Evolutionary conservation across 2,888 invertebrate species (phyloP).

Genomic region (Germaria angustata): DNA sequence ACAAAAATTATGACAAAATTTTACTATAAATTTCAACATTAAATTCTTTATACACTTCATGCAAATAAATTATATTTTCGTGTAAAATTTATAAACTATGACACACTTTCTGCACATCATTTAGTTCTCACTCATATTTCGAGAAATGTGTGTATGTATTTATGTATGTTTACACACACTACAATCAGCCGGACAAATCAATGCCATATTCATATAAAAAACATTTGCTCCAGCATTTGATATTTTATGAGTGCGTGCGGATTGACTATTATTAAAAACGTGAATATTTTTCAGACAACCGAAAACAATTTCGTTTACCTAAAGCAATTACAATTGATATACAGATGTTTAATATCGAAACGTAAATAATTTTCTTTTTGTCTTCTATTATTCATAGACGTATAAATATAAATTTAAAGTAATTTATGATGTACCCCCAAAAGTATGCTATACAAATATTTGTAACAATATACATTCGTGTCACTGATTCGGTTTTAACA

Average conservation of each 20-base stretch:
- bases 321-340: constrained; percentile 25
- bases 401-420: constrained; percentile 14
- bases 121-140: constrained; percentile 4
- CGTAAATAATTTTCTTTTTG: constrained; percentile 29
- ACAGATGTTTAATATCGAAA: constrained; percentile 20
- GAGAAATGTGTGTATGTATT: not conserved
- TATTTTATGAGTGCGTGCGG: no score
- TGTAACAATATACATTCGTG: no score
- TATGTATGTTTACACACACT: not conserved
- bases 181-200: constrained; percentile 10
- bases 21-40: constrained; percentile 7
- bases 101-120: constrained; percentile 63
- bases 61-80: constrained; percentile 27
- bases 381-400: constrained; percentile 28
- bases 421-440: not conserved
- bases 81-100: constrained; percentile 52
- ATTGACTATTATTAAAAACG: no score
- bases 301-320: not conserved
- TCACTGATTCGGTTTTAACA: no score
- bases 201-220: constrained; percentile 11
- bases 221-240: no score
- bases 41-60: constrained; percentile 6
- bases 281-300: no score
- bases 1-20: constrained; percentile 1
- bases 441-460: constrained; percentile 1